Conservation (phyloP, 2,888 invertebrate species). For the Heteromyza rotundicornis region DNA sequence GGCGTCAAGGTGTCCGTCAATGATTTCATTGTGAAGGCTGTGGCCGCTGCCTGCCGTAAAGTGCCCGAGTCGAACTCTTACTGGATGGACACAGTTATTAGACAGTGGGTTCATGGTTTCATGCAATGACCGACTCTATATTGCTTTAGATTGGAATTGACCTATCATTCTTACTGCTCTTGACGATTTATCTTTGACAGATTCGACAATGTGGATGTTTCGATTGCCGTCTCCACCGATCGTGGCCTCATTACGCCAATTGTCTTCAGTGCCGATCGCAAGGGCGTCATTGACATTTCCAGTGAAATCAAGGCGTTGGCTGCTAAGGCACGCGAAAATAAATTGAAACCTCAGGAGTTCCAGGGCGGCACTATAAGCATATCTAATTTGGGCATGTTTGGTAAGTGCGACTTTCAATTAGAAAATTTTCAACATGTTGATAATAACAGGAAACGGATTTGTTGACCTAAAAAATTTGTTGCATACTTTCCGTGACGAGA, state of each 20-base stretch:
- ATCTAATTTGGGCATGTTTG: constrained; percentile 95
- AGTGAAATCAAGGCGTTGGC: constrained; percentile 81
- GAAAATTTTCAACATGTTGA: too few relatives aligned
- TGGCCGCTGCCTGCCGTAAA: constrained; percentile 85
- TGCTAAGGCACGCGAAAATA: constrained; percentile 84
- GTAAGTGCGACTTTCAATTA: too few relatives aligned
- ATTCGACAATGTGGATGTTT: constrained; percentile 90
- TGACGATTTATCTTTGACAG: constrained; percentile 63
- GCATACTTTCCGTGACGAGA: too few relatives aligned
- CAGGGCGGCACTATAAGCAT: constrained; percentile 96
- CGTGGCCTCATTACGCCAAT: constrained; percentile 97
- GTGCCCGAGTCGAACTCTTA: constrained; percentile 94
- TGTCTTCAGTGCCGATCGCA: constrained; percentile 86
- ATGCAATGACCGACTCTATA: background rate
- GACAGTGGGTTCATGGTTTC: constrained; percentile 87
- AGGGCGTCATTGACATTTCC: constrained; percentile 86
- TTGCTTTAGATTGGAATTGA: background rate
- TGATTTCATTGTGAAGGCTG: constrained; percentile 94
- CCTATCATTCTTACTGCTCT: background rate
- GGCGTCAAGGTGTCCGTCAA: constrained; percentile 90
- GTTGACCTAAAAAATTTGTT: too few relatives aligned
- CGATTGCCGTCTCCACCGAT: constrained; percentile 95
- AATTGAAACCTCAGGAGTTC: constrained; percentile 91
- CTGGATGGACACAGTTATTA: constrained; percentile 92
- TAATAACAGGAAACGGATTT: too few relatives aligned